Base-by-base conservation (phyloP, 1,140 invertebrate genomes). In the Brachionus rotundiformis region DNA sequence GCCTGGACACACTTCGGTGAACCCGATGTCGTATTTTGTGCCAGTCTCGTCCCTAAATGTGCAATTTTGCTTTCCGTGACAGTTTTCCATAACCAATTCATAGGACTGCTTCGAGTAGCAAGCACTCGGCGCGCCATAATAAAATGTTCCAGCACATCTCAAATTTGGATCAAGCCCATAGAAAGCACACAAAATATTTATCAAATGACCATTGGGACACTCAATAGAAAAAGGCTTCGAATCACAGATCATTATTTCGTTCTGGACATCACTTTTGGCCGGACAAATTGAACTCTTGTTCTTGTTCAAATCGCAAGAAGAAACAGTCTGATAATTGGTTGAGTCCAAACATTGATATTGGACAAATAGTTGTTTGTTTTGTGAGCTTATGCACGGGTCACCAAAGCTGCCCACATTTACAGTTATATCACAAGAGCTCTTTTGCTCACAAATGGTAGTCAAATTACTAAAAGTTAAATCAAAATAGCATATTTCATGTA, bases 401-500 rank as follows among this genome's bases (percentile, higher is more conserved):
- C 47, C 59, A 54, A 79, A 59, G 27, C 47, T 79, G n/a, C 76
- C 59, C 19, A 63, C 47, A 33, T 59, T 79, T 3, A 79, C 76
- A 1, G 44, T 54, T 11, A 79, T 54, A n/a, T 59, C 44, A 27
- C 76, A 79, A 3, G 29, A 39, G 31, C 10, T 39, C 25, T 79
- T 54, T 79, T 79, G n/a, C 23, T 79, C 47, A 13, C 76, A 79
- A 19, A 59, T 27, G 10, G 44, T 79, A 5, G 47, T 79, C 23
- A 79, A 33, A 59, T 63, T 54, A 41, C 76, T 79, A 27, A 39
- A 79, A 27, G 76, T 79, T 19, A 79, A 54, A 25, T 79, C 47
- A 41, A 54, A 59, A 79, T 79, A 79, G 47, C 76, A 79, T 54
- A 73, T 59, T 79, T 79, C 31, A 36, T 79, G 76, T 13, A 27